These are phyloP conservation scores for Geophilus truncorum DNA, from an alignment of 2,888 invertebrate species.

Conservation along the genomic window DNA sequence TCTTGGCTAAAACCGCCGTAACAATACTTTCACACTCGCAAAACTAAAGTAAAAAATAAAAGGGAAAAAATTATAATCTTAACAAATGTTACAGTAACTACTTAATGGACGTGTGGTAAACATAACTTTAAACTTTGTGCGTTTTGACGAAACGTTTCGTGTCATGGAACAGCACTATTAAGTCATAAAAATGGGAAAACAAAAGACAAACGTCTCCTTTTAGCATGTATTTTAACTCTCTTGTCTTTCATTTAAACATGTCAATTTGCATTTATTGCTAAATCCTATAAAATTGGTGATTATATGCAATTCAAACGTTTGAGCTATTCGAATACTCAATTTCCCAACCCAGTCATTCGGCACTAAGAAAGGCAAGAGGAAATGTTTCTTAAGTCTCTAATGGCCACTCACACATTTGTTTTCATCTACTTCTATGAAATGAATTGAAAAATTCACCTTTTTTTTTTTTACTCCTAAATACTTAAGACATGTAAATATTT, in stretches of 20 bases:
- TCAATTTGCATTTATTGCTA: not conserved
- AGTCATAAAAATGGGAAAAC: not conserved
- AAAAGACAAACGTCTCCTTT: not conserved
- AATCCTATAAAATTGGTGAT: not conserved
- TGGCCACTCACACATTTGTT: not conserved
- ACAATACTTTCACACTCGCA: too few species aligned
- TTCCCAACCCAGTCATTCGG: not conserved
- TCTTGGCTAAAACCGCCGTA: too few species aligned
- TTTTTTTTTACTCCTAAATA: not conserved
- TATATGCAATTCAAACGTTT: not conserved
- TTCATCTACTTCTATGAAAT: not conserved
- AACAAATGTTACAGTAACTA: not conserved
- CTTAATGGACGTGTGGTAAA: not conserved
- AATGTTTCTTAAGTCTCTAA: not conserved
- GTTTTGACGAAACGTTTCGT: not conserved
- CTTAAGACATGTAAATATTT: constrained; percentile 14
- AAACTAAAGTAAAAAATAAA: not conserved
- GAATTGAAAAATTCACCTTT: not conserved
- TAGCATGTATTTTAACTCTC: not conserved
- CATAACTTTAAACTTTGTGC: not conserved
- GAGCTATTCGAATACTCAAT: not conserved
- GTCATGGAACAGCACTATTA: constrained; percentile 5
- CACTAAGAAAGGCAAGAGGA: constrained; percentile 18
- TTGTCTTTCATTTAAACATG: not conserved
- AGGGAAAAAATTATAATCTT: not conserved